Evolutionary conservation across 1,140 invertebrate genomes (phyloP).

Genomic region (Tetramorium simillimum): DNA sequence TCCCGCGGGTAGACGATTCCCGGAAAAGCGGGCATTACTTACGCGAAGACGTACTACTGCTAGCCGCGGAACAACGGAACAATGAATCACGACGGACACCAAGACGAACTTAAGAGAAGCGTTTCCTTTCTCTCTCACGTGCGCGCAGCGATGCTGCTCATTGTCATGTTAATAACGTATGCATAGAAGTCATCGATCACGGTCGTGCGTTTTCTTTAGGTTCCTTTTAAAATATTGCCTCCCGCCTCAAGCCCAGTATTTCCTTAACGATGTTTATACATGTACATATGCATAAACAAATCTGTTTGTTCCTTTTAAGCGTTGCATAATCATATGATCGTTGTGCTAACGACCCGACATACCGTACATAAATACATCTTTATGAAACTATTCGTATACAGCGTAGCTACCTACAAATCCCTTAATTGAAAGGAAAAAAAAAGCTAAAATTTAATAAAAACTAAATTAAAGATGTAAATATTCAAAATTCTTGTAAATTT

Average conservation of each 20-base stretch:
- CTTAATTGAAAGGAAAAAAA: background rate
- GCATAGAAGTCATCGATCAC: slow-evolving; percentile 70
- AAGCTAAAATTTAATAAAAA: background rate
- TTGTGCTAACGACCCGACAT: slow-evolving; percentile 24
- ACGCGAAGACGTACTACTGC: slow-evolving; percentile 51
- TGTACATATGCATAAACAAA: slow-evolving; percentile 2
- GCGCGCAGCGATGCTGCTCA: slow-evolving; percentile 26
- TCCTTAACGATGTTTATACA: slow-evolving; percentile 56
- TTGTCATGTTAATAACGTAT: slow-evolving; percentile 72
- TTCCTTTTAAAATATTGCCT: slow-evolving; percentile 48
- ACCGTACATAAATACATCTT: background rate
- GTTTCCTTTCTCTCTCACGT: background rate
- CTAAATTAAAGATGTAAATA: background rate
- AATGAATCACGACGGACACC: slow-evolving; percentile 63
- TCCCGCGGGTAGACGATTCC: slow-evolving; percentile 49
- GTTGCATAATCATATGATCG: slow-evolving; percentile 58
- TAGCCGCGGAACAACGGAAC: slow-evolving; percentile 60
- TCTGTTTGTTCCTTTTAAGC: slow-evolving; percentile 53
- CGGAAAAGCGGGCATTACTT: slow-evolving; percentile 55
- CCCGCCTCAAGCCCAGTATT: slow-evolving; percentile 32
- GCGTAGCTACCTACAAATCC: background rate
- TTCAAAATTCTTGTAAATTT: background rate
- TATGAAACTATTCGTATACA: background rate
- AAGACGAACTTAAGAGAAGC: slow-evolving; percentile 41
- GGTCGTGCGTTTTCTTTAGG: background rate